phyloP scores from a whole-genome alignment of 2,113 vertebrate species.

The Hyperopisus bebe region DNA sequence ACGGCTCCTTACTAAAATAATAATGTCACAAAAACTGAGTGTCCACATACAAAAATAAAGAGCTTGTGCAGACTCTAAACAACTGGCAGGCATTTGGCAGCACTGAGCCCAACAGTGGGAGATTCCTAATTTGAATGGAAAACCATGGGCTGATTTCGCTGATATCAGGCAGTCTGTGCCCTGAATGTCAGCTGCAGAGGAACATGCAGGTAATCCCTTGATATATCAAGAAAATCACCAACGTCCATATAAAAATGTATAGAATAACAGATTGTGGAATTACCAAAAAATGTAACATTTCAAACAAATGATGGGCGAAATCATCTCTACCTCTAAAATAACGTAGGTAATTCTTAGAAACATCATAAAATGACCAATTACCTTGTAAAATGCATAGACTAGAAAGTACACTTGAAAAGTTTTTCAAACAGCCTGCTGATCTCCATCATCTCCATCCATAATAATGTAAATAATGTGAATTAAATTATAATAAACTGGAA shows the following conservation, averaged over 20 bases:
- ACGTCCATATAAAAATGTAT: background rate
- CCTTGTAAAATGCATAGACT: background rate
- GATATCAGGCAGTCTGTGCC: background rate
- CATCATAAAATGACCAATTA: background rate
- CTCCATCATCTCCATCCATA: background rate
- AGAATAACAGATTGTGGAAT: background rate
- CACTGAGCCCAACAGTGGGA: background rate
- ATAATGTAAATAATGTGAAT: background rate
- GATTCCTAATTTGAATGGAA: background rate
- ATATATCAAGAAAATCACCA: background rate
- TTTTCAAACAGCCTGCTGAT: background rate
- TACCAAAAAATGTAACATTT: background rate
- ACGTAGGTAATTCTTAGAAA: background rate
- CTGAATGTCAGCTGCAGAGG: background rate
- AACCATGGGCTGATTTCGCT: background rate
- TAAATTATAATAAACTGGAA: background rate
- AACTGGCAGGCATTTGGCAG: background rate
- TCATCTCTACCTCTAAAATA: background rate
- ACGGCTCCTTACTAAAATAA: background rate
- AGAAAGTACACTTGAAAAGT: background rate
- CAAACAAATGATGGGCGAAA: background rate
- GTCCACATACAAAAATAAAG: background rate
- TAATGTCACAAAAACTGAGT: background rate
- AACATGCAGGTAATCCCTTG: background rate
- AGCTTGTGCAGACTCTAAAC: background rate